Evolutionary conservation across 2,888 invertebrate genomes (phyloP), one percentile per base, ranked within the genome.

Genomic region (Aphidoletes aphidimyza): DNA sequence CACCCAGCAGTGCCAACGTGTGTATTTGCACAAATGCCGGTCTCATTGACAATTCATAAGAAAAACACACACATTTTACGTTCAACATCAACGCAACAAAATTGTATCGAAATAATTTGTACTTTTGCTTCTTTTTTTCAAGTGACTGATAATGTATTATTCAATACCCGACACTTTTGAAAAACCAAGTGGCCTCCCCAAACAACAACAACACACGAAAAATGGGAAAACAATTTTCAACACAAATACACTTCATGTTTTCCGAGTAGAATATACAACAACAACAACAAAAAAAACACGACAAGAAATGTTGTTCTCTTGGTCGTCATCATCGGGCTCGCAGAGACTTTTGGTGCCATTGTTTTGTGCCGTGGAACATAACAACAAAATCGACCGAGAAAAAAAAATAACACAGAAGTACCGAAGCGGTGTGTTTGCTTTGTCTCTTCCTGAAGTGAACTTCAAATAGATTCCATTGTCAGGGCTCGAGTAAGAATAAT

Each of bases 51-150:
- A 54, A 54, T 54, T 54, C 26, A 54, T 26, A 54, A n/a, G 14
- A n/a, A 54, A 26, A 22, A 26, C 22, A 26, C n/a, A 54, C 47
- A 47, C 9, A 54, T n/a, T n/a, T n/a, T n/a, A 54, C 22, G 54
- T 22, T 19, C 2, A 14, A 17, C 19, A 47, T 17, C 47, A 8
- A 39, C 39, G 39, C 19, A 26, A 22, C n/a, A 54, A 14, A 54
- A 54, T n/a, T 54, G 54, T 54, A 54, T 54, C 54, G 30, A 69
- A 69, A 69, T 69, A 69, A 69, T 69, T 69, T 69, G 69, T 69
- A 69, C 69, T 34, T 26, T 54, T 19, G 2, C 47, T 47, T 6
- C 42, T 47, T 6, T 8, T 22, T 47, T 47, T 54, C 9, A 22
- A 22, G 22, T 22, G 1, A 22, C 54, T n/a, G 3, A 54, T 34